phyloP scores from a whole-genome alignment of 2,888 invertebrate species.

The Gonocerus acuteangulatus region DNA sequence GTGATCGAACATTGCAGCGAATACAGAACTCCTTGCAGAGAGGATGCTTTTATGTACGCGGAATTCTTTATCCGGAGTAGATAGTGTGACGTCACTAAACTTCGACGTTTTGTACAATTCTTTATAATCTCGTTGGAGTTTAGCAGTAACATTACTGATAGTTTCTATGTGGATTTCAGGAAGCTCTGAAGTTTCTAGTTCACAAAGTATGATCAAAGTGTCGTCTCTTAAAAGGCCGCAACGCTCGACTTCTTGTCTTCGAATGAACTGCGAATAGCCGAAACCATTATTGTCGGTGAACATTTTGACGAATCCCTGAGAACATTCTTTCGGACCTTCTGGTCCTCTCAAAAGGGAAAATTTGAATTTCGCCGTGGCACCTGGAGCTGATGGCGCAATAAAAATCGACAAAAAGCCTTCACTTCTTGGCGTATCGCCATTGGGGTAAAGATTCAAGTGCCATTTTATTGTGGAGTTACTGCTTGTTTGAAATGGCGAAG shows the following conservation, averaged over 20 bases:
- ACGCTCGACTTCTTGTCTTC: background rate
- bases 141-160: background rate
- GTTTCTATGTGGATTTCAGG: background rate
- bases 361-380: background rate
- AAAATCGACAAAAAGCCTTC: background rate
- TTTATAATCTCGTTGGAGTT: background rate
- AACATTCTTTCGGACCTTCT: background rate
- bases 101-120: background rate
- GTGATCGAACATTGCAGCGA: background rate
- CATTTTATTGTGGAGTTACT: background rate
- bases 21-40: background rate
- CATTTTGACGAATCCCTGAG: background rate
- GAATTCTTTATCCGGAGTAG: background rate
- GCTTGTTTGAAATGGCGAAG: background rate
- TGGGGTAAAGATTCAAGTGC: background rate
- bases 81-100: background rate
- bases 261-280: background rate
- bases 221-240: background rate
- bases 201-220: background rate
- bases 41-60: background rate
- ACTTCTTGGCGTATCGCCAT: background rate
- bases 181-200: background rate
- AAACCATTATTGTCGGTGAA: background rate
- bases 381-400: background rate
- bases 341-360: background rate